phyloP scores from a whole-genome alignment of 2,888 invertebrate genomes.

The Chloroclystis v-ata region DNA sequence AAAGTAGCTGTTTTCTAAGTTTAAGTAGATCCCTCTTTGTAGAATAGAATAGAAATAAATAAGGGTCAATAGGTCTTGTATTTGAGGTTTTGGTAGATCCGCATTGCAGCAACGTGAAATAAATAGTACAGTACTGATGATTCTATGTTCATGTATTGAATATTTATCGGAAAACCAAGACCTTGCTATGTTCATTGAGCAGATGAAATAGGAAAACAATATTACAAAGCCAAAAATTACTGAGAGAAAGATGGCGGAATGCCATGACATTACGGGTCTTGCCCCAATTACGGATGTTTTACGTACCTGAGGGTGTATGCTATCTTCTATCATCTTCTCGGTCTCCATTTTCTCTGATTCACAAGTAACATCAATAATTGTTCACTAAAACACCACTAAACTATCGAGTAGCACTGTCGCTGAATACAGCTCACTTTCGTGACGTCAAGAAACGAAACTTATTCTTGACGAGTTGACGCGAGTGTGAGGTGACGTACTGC shows the following conservation, averaged over 20 bases:
- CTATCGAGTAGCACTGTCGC: conserved; percentile 58
- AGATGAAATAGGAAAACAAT: conserved; percentile 34
- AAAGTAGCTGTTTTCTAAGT: too few species aligned
- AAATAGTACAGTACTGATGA: background rate
- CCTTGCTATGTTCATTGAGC: background rate
- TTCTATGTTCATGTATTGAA: too few species aligned
- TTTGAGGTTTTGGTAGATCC: conserved; percentile 33
- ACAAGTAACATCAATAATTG: conserved; percentile 71
- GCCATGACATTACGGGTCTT: conserved; percentile 63
- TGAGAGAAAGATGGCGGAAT: conserved; percentile 70
- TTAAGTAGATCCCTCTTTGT: too few species aligned
- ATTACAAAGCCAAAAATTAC: conserved; percentile 43
- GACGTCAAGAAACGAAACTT: conserved; percentile 64
- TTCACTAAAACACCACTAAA: conserved; percentile 62
- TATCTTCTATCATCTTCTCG: conserved; percentile 91
- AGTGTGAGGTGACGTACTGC: conserved; percentile 15
- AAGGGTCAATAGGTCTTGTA: conserved; percentile 9
- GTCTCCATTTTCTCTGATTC: conserved; percentile 93
- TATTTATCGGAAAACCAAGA: too few species aligned
- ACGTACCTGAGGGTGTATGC: conserved; percentile 68
- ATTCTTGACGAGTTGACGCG: conserved; percentile 29
- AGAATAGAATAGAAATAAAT: conserved; percentile 2
- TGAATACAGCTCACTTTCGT: conserved; percentile 64
- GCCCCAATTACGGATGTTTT: conserved; percentile 56
- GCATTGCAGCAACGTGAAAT: conserved; percentile 48